Evolutionary conservation across 2,888 invertebrate genomes (phyloP).

Genomic region (Diarsia dahlii): DNA sequence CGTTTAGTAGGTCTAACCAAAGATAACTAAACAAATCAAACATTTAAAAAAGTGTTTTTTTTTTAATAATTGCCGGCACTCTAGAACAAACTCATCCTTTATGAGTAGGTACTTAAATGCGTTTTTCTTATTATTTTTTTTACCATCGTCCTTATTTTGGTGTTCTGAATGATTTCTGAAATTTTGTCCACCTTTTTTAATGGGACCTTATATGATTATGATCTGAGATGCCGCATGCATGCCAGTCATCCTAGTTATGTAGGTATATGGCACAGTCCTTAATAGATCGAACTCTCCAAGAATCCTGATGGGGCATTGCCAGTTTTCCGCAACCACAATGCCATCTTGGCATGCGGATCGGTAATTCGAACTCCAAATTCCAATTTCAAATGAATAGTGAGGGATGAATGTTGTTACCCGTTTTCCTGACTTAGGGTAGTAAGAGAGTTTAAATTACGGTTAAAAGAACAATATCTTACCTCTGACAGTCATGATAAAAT

Average conservation of each 20-base stretch:
- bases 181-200: too few relatives aligned
- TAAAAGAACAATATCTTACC: background rate
- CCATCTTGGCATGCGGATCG: constrained; percentile 13
- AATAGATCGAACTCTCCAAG: constrained; percentile 2
- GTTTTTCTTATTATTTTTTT: too few relatives aligned
- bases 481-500: background rate
- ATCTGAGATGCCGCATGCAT: background rate
- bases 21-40: too few relatives aligned
- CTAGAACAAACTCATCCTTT: too few relatives aligned
- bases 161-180: too few relatives aligned
- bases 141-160: too few relatives aligned
- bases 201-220: too few relatives aligned
- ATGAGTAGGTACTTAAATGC: too few relatives aligned
- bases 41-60: too few relatives aligned
- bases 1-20: too few relatives aligned
- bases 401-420: background rate
- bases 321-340: constrained; percentile 3
- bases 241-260: background rate
- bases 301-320: constrained; percentile 17
- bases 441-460: background rate
- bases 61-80: too few relatives aligned
- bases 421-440: background rate
- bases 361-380: constrained; percentile 16
- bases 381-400: background rate
- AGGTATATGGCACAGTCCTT: background rate